Evolutionary conservation across 2,797 vertebrate genomes (phyloP).

Genomic region (Eurystomus glaucurus): DNA sequence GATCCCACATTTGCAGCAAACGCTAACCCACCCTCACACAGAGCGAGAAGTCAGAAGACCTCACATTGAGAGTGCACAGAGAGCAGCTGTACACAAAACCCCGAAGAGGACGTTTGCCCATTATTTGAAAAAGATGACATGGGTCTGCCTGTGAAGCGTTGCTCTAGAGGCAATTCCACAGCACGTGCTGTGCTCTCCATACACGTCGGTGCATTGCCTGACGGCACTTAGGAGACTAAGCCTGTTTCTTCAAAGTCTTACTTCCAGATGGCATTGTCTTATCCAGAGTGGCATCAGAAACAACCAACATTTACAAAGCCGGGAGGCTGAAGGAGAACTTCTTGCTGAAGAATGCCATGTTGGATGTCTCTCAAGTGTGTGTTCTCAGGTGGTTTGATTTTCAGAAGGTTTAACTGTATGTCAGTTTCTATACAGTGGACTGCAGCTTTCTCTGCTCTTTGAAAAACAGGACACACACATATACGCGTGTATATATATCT

Average conservation of each 20-base stretch:
- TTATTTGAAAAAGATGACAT: rapidly evolving
- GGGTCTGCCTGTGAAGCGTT: neutral
- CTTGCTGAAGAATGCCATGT: neutral
- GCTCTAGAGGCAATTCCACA: neutral
- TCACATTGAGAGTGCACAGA: neutral
- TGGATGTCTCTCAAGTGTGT: neutral
- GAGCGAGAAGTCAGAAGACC: neutral
- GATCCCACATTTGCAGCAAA: neutral
- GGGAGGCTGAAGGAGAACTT: neutral
- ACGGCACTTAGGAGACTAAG: neutral
- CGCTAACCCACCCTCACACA: neutral
- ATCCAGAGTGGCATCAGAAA: neutral
- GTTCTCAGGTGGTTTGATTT: neutral
- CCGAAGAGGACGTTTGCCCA: neutral
- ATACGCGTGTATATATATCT: rapidly evolving
- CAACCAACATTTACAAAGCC: neutral
- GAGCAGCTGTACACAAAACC: neutral
- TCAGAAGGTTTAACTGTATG: neutral
- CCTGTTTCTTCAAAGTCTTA: neutral
- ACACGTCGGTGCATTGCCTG: neutral
- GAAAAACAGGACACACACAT: neutral
- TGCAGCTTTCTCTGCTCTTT: neutral
- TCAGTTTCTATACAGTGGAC: neutral
- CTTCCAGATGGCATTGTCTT: neutral
- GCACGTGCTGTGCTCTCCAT: neutral